Evolutionary conservation across 2,888 invertebrate genomes (phyloP), one percentile per base, ranked within the genome.

Genomic region (Acutogordius australiensis): DNA sequence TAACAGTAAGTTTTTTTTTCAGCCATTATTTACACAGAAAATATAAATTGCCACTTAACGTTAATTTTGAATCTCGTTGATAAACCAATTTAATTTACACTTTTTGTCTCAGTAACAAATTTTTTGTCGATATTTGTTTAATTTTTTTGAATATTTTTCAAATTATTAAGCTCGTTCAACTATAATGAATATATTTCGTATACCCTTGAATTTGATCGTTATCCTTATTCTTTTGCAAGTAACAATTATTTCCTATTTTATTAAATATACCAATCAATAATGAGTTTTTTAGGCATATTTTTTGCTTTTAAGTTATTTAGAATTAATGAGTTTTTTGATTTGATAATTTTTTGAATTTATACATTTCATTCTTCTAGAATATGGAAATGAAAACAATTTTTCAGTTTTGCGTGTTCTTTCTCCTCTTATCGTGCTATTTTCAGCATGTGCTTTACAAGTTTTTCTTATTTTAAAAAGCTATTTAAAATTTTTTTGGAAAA

Each of bases 131-230:
- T n/a, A n/a, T n/a, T n/a, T 28, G 62, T 63, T 51, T 2, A 26
- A 58, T 45, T 28, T 45, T 45, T 4, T 30, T 51, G 26, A 18
- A 2, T 62, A 26, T 60, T 23, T 2, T 56, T 26, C 21, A n/a
- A n/a, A n/a, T n/a, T n/a, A 61, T 62, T 23, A 2, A 71, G 71
- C 73, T 23, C 68, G 74, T 59, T 72, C 74, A 8, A 75, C 74
- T 28, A 70, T 72, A 8, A 72, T 74, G 71, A 75, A 74, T 63
- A 68, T 71, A 63, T 74, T 74, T 67, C 66, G 74, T 61, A 67
- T 74, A 62, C 74, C 74, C 30, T 67, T 74, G 44, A 74, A 74
- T 64, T 63, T 74, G 30, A 72, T 74, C 60, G 74, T 74, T 21
- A 69, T 74, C 51, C 62, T 68, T 45, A 73, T 74, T 57, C 66